Evolutionary conservation across 2,797 vertebrate genomes (phyloP).

Genomic region (Chlorospingus flavigularis): DNA sequence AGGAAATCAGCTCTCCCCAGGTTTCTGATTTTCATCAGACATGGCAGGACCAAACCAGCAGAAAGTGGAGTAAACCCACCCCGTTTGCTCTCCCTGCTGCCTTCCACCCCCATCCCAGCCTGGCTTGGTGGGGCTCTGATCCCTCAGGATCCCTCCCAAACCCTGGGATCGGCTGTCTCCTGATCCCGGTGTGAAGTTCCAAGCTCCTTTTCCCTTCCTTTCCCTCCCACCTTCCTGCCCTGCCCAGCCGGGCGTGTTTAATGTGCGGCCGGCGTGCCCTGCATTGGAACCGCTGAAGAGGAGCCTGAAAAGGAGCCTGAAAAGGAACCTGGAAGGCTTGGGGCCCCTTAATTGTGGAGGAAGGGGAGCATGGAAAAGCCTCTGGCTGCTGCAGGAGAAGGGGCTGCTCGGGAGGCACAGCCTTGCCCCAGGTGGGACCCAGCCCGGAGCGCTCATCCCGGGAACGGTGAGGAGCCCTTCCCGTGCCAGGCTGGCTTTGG

Average conservation of each 20-base stretch:
- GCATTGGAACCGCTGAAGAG: not conserved
- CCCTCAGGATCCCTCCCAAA: not conserved
- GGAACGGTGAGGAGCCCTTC: not conserved
- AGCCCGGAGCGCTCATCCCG: not conserved
- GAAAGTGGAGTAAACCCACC: not conserved
- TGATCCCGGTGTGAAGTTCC: not conserved
- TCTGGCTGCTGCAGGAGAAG: not conserved
- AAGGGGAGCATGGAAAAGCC: conserved; percentile 7
- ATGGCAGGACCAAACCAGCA: not conserved
- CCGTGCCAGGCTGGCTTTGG: not conserved
- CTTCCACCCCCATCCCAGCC: not conserved
- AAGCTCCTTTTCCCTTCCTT: not conserved
- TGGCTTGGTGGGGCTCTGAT: not conserved
- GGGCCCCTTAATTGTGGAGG: conserved; percentile 5
- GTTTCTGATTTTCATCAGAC: not conserved
- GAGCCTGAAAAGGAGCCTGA: not conserved
- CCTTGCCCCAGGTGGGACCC: not conserved
- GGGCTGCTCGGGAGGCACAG: not conserved
- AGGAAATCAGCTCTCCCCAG: not conserved
- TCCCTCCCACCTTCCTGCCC: not conserved
- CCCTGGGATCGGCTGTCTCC: not conserved
- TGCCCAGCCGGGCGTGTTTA: not conserved
- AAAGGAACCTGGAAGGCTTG: not conserved
- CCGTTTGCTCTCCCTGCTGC: not conserved
- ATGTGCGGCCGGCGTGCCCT: not conserved